These are phyloP conservation scores for Galerucella calmariensis DNA, from an alignment of 2,888 invertebrate species.

Conservation along the genomic window DNA sequence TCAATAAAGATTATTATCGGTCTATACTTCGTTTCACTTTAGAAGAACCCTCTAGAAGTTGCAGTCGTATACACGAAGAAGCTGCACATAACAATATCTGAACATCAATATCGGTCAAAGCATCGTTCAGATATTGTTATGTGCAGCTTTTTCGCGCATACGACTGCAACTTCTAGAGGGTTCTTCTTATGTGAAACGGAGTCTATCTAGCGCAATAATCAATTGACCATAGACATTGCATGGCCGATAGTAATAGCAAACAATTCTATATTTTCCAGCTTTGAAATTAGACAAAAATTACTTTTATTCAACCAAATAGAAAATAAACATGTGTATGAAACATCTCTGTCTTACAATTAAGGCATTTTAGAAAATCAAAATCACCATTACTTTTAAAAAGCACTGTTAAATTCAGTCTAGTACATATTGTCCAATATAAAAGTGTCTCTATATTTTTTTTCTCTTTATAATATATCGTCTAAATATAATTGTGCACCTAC, in stretches of 20 bases:
- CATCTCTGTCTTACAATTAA: constrained; percentile 18
- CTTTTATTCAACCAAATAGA: neutral
- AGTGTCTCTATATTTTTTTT: constrained; percentile 20
- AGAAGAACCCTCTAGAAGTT: too few species aligned
- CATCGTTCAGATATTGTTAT: too few species aligned
- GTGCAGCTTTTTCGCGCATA: too few species aligned
- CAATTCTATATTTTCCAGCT: neutral
- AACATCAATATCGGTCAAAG: too few species aligned
- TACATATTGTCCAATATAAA: constrained; percentile 33
- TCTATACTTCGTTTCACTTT: too few species aligned
- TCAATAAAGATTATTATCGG: too few species aligned
- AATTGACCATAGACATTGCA: too few species aligned
- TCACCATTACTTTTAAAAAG: constrained; percentile 37
- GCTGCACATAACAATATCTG: too few species aligned
- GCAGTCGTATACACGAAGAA: too few species aligned
- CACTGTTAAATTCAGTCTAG: constrained; percentile 45
- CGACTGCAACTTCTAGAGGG: too few species aligned
- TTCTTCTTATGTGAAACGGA: too few species aligned
- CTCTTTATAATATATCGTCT: constrained; percentile 17
- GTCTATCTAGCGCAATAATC: too few species aligned
- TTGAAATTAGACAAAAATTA: neutral
- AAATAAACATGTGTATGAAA: neutral
- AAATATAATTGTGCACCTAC: constrained; percentile 24
- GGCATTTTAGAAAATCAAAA: constrained; percentile 32
- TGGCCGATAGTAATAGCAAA: neutral